Conservation (phyloP, 2,113 vertebrate genomes). For the Epinephelus fuscoguttatus region DNA sequence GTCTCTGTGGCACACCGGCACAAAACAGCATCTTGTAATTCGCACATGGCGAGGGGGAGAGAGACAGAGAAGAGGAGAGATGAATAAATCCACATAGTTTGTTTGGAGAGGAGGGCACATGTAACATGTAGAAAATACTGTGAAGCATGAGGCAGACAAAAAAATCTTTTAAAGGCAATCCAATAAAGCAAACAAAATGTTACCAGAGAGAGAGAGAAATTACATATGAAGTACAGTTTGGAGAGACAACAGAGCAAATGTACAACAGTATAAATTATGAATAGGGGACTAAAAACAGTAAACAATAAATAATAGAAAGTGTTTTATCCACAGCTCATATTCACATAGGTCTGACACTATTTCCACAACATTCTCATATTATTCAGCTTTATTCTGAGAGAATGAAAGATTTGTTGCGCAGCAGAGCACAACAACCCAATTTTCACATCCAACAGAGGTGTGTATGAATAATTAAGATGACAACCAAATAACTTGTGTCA, state of each 20-base stretch:
- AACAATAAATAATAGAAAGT: slow-evolving; percentile 73
- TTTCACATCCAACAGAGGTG: slow-evolving; percentile 66
- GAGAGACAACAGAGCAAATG: slow-evolving; percentile 63
- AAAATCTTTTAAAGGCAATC: background rate
- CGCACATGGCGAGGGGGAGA: slow-evolving; percentile 29
- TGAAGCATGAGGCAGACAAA: slow-evolving; percentile 10
- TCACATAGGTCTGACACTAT: slow-evolving; percentile 40
- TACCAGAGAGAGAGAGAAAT: slow-evolving; percentile 14
- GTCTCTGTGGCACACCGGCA: slow-evolving; percentile 51
- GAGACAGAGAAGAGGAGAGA: slow-evolving; percentile 13
- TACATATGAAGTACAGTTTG: slow-evolving; percentile 21
- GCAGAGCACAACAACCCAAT: slow-evolving; percentile 69
- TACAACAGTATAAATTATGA: slow-evolving; percentile 69
- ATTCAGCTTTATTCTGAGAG: slow-evolving; percentile 61
- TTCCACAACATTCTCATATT: slow-evolving; percentile 49
- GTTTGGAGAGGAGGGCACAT: slow-evolving; percentile 22
- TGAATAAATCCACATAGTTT: slow-evolving; percentile 38
- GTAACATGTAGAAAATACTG: slow-evolving; percentile 14
- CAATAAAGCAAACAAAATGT: slow-evolving; percentile 11
- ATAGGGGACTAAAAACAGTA: slow-evolving; percentile 53
- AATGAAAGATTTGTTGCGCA: slow-evolving; percentile 57
- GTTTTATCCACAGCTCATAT: slow-evolving; percentile 36
- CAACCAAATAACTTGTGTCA: slow-evolving; percentile 69
- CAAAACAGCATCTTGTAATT: slow-evolving; percentile 64
- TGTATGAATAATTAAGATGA: slow-evolving; percentile 76